Percentiles rank a stretch among this genome's conserved stretches.
phyloP scores from a whole-genome alignment of 2,888 invertebrate genomes.

The Drosophila multiciliata region DNA sequence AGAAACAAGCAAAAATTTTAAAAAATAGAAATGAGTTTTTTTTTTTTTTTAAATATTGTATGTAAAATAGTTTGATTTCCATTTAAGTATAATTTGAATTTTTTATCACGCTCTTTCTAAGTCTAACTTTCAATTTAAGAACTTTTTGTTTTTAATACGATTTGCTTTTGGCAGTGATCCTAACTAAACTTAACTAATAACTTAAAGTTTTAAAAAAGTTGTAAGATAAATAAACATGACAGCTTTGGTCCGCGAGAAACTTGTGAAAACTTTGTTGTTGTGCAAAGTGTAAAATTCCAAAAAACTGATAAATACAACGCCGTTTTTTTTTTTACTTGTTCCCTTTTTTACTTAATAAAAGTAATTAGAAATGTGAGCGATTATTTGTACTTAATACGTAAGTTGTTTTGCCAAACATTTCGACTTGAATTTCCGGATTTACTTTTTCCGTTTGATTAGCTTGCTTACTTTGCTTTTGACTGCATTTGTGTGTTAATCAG shows the following conservation, averaged over 20 bases:
- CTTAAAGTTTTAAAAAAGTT: slow-evolving; percentile 44
- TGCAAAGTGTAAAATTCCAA: slow-evolving; percentile 31
- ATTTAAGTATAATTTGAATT: not conserved
- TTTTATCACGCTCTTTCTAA: not conserved
- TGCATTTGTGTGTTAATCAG: slow-evolving; percentile 69
- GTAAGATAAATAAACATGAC: slow-evolving; percentile 44
- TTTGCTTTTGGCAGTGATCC: slow-evolving; percentile 15
- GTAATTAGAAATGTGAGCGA: slow-evolving; percentile 47
- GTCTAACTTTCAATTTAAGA: not conserved
- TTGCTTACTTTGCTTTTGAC: slow-evolving; percentile 43
- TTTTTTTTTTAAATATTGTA: not conserved
- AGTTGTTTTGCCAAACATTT: not conserved
- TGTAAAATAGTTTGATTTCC: not conserved
- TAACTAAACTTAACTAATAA: slow-evolving; percentile 38
- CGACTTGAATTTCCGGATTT: slow-evolving; percentile 7
- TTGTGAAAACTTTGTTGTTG: slow-evolving; percentile 42
- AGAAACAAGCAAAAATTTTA: not conserved
- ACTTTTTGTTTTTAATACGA: slow-evolving; percentile 12
- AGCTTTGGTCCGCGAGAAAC: slow-evolving; percentile 21
- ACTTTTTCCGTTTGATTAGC: slow-evolving; percentile 34
- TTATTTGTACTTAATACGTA: slow-evolving; percentile 7
- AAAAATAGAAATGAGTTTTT: not conserved
- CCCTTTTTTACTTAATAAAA: slow-evolving; percentile 30
- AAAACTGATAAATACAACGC: slow-evolving; percentile 1
- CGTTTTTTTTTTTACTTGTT: slow-evolving; percentile 6